These are phyloP conservation scores for Hybos culiciformis DNA, from an alignment of 2,888 invertebrate genomes.

Conservation along the genomic window DNA sequence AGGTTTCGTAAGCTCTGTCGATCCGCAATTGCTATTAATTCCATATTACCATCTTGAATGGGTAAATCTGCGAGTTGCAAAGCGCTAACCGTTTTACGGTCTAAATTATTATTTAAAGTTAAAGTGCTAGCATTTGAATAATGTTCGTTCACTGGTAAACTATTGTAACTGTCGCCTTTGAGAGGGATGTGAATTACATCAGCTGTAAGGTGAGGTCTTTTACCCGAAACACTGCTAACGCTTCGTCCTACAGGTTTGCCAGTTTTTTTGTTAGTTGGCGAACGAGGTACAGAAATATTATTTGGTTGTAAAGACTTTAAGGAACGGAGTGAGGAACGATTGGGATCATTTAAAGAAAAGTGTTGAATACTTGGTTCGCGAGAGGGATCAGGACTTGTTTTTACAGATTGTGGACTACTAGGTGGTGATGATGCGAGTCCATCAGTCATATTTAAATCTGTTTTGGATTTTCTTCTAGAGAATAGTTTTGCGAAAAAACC, in stretches of 20 bases:
- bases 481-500: conserved; percentile 52
- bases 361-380: conserved; percentile 28
- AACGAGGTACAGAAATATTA: conserved; percentile 24
- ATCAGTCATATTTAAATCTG: conserved; percentile 14
- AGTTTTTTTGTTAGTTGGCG: conserved; percentile 34
- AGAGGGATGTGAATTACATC: conserved; percentile 53
- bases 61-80: conserved; percentile 35
- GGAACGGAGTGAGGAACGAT: conserved; percentile 28
- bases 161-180: conserved; percentile 43
- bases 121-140: conserved; percentile 33
- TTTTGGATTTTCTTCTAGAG: conserved; percentile 41
- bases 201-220: conserved; percentile 43
- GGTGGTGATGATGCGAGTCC: background rate
- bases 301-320: conserved; percentile 26
- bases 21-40: conserved; percentile 42
- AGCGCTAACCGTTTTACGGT: conserved; percentile 34
- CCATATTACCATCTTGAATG: conserved; percentile 39
- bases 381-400: conserved; percentile 19
- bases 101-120: conserved; percentile 30
- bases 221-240: conserved; percentile 46
- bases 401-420: conserved; percentile 7
- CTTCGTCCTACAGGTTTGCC: conserved; percentile 43
- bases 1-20: conserved; percentile 34
- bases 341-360: conserved; percentile 25
- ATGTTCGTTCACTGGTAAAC: conserved; percentile 38